phyloP scores from a whole-genome alignment of 2,113 vertebrate species.

The Rhineura floridana region DNA sequence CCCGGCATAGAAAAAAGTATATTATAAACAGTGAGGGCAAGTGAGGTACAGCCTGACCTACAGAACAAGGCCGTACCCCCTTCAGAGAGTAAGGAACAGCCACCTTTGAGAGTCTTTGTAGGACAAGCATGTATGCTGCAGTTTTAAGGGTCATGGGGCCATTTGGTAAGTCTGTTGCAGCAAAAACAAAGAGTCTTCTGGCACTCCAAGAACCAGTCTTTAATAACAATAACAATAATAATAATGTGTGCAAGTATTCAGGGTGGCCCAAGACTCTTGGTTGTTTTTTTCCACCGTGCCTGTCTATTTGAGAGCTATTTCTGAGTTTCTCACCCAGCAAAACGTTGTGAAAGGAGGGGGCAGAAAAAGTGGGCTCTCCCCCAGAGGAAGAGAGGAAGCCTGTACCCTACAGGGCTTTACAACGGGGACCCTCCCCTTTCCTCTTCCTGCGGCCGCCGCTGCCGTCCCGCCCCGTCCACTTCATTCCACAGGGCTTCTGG shows the following conservation, averaged over 20 bases:
- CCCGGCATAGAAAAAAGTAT: not conserved
- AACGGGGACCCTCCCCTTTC: not conserved
- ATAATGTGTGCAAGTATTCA: no score
- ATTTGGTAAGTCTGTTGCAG: no score
- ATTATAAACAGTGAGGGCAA: not conserved
- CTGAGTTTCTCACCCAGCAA: not conserved
- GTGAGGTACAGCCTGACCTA: not conserved
- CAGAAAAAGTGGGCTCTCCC: not conserved
- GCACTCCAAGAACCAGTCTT: no score
- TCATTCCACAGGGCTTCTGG: not conserved
- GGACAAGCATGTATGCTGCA: no score
- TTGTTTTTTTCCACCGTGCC: not conserved
- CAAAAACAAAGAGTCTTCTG: no score
- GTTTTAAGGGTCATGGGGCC: no score
- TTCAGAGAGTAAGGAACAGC: not conserved
- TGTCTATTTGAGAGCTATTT: not conserved
- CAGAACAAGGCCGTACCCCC: not conserved
- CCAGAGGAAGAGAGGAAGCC: not conserved
- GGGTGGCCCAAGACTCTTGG: not conserved
- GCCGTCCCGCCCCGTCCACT: not conserved
- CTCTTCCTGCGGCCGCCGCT: rapidly evolving
- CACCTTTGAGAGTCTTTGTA: no score
- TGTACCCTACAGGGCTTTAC: rapidly evolving
- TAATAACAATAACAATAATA: no score
- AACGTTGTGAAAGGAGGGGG: not conserved